phyloP scores from a whole-genome alignment of 2,888 invertebrate species.

The Drosophila pseudotakahashii region DNA sequence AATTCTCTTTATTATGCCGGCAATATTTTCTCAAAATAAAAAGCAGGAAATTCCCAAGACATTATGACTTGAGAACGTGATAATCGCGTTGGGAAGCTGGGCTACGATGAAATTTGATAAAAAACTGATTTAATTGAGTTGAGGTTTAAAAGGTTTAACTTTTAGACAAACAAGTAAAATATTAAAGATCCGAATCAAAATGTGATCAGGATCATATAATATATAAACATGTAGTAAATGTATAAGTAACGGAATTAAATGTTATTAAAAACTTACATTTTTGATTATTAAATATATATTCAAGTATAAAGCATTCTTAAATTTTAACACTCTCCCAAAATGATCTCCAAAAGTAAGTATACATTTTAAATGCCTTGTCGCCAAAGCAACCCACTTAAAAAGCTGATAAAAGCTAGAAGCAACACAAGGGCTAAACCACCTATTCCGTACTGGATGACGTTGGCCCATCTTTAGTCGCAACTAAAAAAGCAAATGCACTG shows the following conservation, averaged over 20 bases:
- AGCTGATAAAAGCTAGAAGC: slow-evolving; percentile 14
- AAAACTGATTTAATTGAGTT: slow-evolving; percentile 3
- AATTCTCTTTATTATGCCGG: slow-evolving; percentile 59
- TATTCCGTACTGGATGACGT: slow-evolving; percentile 18
- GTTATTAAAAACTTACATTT: neutral
- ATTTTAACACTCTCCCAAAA: neutral
- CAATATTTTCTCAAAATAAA: slow-evolving; percentile 51
- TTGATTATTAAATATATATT: neutral
- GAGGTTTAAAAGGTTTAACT: neutral
- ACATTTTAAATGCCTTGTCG: slow-evolving; percentile 19
- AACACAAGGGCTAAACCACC: slow-evolving; percentile 16
- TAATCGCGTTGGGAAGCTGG: slow-evolving; percentile 14
- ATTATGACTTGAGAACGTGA: slow-evolving; percentile 28
- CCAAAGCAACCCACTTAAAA: slow-evolving; percentile 3
- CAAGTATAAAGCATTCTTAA: neutral
- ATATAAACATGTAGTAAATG: too few relatives aligned
- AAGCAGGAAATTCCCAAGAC: slow-evolving; percentile 20
- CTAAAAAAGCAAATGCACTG: slow-evolving; percentile 73
- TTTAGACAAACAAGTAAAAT: too few relatives aligned
- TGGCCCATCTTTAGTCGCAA: slow-evolving; percentile 63
- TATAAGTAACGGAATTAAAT: too few relatives aligned
- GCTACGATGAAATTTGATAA: neutral
- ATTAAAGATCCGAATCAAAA: too few relatives aligned
- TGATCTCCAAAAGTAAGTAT: slow-evolving; percentile 7
- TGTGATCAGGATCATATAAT: too few relatives aligned